Conservation (phyloP, 2,888 invertebrate species). For the Drosophila borealis region DNA sequence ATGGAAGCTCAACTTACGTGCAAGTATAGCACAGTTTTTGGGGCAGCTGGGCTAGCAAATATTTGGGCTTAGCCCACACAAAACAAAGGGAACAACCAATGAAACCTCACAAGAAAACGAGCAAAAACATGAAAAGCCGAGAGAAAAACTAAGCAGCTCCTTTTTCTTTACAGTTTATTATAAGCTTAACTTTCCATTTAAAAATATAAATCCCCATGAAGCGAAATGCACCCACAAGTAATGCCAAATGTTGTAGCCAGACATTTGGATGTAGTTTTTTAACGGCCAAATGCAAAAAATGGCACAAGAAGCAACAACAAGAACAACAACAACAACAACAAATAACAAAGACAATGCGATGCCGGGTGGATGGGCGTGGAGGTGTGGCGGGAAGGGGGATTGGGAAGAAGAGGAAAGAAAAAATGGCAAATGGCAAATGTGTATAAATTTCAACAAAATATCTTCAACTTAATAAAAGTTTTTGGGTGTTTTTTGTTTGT, state of each 20-base stretch:
- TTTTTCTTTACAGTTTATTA: constrained; percentile 76
- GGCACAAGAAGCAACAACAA: constrained; percentile 37
- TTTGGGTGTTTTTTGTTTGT: constrained; percentile 46
- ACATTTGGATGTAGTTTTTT: constrained; percentile 72
- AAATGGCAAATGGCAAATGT: constrained; percentile 70
- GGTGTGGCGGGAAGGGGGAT: constrained; percentile 5
- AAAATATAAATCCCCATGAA: constrained; percentile 76
- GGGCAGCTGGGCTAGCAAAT: constrained; percentile 20
- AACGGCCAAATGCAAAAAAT: constrained; percentile 58
- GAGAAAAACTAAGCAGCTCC: constrained; percentile 56
- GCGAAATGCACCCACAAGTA: constrained; percentile 53
- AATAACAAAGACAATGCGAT: neutral
- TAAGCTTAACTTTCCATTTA: constrained; percentile 78
- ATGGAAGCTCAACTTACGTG: neutral
- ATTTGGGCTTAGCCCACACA: constrained; percentile 19
- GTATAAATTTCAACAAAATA: constrained; percentile 78
- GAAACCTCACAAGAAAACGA: constrained; percentile 20
- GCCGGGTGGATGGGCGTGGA: no score
- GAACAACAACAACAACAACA: constrained; percentile 32
- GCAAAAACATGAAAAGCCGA: constrained; percentile 9
- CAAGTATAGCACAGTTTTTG: neutral
- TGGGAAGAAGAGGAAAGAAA: constrained; percentile 1
- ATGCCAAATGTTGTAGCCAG: constrained; percentile 64
- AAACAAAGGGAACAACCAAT: constrained; percentile 12
- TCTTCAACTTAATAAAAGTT: constrained; percentile 78